Evolutionary conservation across 2,113 vertebrate species (phyloP), one percentile per base, ranked within the genome.

Genomic region (Pituophis catenifer): DNA sequence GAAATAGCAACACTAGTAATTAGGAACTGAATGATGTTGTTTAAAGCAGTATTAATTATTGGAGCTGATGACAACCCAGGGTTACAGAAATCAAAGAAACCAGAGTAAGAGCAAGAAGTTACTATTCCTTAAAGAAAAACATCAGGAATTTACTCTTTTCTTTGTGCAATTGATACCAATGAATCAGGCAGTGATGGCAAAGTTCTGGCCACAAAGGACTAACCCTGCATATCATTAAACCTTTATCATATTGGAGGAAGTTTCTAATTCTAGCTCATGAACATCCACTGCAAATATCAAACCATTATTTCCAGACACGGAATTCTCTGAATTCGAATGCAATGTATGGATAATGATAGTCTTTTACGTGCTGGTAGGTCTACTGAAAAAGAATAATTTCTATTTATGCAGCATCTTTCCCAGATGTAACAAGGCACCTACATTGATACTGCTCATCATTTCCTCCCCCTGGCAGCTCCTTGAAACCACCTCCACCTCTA

Each of bases 61-160:
- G 89, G 19, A 94, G 91, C 9, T 90, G n/a, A 3, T 93, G 21
- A 58, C 55, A 92, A 93, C 87, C 24, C 54, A 11, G 13, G 88
- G 85, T 88, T 2, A 54, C 54, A 90, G 88, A 91, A 95, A 95
- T 92, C 12, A 44, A 86, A 86, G 53, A 92, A 94, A 65, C 90
- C 15, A 81, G 89, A 89, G 62, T 95, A 96, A 94, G 87, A 91
- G 48, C 94, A 95, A 95, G 89, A 96, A 95, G 95, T 86, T 24
- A 13, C 1, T 65, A 88, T 3, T 81, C 65, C 91, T 86, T 19
- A 48, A 26, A 95, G 75, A 89, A 1, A 54, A 94, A 88, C 10
- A 93, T 90, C 92, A 92, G 93, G 3, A 81, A 0, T 59, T 55
- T 91, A 1, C 62, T 91, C 24, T 54, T 17, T 8, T 92, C 81